phyloP scores from a whole-genome alignment of 1,140 invertebrate species.

The Bombyx mori region ASM3026992v2 NC_085116.1:11301001-11301500 shows the following conservation, averaged over 20 bases:
- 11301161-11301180: constrained; percentile 71
- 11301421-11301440: no score
- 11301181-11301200: constrained; percentile 59
- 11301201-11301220: constrained; percentile 65
- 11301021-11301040: constrained; percentile 65
- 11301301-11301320: constrained; percentile 9
- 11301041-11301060: constrained; percentile 64
- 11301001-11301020: constrained; percentile 51
- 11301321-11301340: constrained; percentile 3
- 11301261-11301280: constrained; percentile 52
- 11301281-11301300: constrained; percentile 7
- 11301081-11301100: constrained; percentile 69
- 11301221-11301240: constrained; percentile 62
- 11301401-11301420: no score
- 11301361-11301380: background rate
- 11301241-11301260: constrained; percentile 57
- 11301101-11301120: constrained; percentile 68
- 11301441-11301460: no score
- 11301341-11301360: constrained; percentile 1
- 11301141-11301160: constrained; percentile 70
- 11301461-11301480: no score
- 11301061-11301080: constrained; percentile 68
- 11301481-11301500: no score
- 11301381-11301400: no score
- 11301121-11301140: constrained; percentile 69